phyloP scores from a whole-genome alignment of 2,797 vertebrate species.

The Zonotrichia albicollis region DNA sequence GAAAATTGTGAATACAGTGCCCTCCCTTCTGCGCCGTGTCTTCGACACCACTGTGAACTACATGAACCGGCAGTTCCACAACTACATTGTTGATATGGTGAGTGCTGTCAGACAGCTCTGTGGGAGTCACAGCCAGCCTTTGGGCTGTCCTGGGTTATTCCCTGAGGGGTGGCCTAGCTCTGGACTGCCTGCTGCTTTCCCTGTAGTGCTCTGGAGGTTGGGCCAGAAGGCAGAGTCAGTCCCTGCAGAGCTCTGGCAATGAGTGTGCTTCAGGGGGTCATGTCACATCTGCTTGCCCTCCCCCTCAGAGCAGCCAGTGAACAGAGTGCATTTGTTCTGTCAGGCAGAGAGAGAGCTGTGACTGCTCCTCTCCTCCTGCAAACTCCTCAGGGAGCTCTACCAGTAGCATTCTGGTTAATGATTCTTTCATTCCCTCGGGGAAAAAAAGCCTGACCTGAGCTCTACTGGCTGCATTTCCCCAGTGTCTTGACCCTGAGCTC shows the following conservation, averaged over 20 bases:
- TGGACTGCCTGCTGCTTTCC: not conserved
- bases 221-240: not conserved
- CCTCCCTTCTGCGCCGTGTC: conserved; percentile 74
- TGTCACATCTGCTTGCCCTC: not conserved
- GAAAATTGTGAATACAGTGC: conserved; percentile 77
- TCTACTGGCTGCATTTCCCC: not conserved
- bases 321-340: not conserved
- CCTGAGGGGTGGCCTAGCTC: not conserved
- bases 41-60: conserved; percentile 73
- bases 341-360: not conserved
- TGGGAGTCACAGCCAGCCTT: not conserved
- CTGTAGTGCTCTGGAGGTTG: not conserved
- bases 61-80: conserved; percentile 50
- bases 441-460: not conserved
- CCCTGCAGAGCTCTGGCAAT: not conserved
- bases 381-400: not conserved
- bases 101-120: not conserved
- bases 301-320: not conserved
- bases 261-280: not conserved
- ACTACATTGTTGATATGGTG: conserved; percentile 56
- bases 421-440: not conserved
- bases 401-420: not conserved
- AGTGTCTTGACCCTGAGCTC: not conserved
- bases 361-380: not conserved
- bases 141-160: not conserved